Evolutionary conservation across 2,113 vertebrate genomes (phyloP), one percentile per base, ranked within the genome.

Genomic region (Euleptes europaea): DNA sequence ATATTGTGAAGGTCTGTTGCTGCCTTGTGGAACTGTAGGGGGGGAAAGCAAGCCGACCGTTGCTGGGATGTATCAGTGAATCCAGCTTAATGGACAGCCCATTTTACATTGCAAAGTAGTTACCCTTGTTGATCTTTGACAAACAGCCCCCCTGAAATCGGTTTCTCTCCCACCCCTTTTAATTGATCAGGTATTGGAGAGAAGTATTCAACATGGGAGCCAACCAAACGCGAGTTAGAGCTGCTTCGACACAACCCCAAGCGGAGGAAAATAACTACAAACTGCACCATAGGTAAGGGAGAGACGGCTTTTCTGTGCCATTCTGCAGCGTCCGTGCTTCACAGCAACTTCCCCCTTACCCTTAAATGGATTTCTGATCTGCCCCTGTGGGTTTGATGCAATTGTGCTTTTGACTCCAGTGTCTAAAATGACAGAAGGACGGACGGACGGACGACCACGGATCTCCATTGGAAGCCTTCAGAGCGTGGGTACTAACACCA

Each of bases 161-260:
- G 40, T 54, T 11, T 47, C 3, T 80, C 4, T 65, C 35, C 71
- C 15, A 38, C 70, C 12, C 33, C 71, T 51, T 92, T 88, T 71
- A 0, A 88, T 86, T 87, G 38, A 85, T 85, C 93, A 99, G 99
- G 99, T 77, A 97, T 98, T 82, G 98, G 98, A 82, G 99, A 99
- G 96, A 99, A 99, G 95, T 99, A 98, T 96, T 98, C 98, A 66
- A 99, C 98, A 11, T 99, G 99, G 99, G 99, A 99, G 94, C 99
- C 99, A 15, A 99, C 98, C 89, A 99, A 99, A 92, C 95, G 98
- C 86, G 99, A 99, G 92, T 96, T 99, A 93, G 99, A 99, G 84
- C 96, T 99, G 96, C 97, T 99, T 96, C 97, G 98, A 86, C 98
- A 99, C 96, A 99, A 99, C 96, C 99, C 99, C 63, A 99, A 99